Evolutionary conservation across 2,797 vertebrate species (phyloP).

Genomic region (Dryobates pubescens): DNA sequence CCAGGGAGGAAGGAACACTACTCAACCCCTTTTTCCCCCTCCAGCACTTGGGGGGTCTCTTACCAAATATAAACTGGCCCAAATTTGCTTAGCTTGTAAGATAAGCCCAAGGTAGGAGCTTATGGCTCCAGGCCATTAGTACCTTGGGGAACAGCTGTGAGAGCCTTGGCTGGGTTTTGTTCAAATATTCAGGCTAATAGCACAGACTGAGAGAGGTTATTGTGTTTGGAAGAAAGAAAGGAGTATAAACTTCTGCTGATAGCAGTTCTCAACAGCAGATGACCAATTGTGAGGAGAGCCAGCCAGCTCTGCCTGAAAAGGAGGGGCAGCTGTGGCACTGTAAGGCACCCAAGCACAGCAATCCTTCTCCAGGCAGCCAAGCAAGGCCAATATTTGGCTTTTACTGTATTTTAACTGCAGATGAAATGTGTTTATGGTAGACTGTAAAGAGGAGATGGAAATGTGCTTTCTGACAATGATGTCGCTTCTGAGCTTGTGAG

Average conservation of each 20-base stretch:
- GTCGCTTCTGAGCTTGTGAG: not conserved
- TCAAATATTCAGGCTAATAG: not conserved
- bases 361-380: not conserved
- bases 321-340: not conserved
- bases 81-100: not conserved
- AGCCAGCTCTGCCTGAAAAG: not conserved
- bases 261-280: not conserved
- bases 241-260: not conserved
- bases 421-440: not conserved
- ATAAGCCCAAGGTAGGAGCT: not conserved
- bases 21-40: not conserved
- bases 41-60: not conserved
- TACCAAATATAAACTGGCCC: not conserved
- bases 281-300: not conserved
- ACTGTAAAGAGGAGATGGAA: not conserved
- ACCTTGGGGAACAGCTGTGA: not conserved
- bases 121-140: not conserved
- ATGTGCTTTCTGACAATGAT: not conserved
- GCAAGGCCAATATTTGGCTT: not conserved
- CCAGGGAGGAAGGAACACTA: not conserved
- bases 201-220: not conserved
- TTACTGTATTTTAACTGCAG: conserved; percentile 8
- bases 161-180: not conserved
- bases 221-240: conserved; percentile 16
- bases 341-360: not conserved